A percentile compares a stretch with the other conserved stretches of the same genome.
Evolutionary conservation across 1,140 invertebrate genomes (phyloP).

Genomic region (Pseudomyrmex cubaensis): DNA sequence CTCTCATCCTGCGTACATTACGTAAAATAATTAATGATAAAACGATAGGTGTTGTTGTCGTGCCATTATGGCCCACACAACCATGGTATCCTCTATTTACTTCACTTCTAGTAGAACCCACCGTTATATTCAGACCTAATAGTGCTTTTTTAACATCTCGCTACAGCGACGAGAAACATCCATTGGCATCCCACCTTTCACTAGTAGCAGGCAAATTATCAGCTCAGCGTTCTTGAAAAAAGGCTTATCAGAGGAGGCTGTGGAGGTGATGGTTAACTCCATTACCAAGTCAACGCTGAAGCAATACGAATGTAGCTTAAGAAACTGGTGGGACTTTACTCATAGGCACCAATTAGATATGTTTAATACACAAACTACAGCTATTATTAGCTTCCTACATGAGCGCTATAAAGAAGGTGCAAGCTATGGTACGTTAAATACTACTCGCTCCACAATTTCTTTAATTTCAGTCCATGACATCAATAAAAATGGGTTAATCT

Average conservation of each 20-base stretch:
- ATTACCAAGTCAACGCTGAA: conserved; percentile 30
- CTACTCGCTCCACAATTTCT: conserved; percentile 12
- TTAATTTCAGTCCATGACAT: not conserved
- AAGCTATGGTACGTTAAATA: conserved; percentile 16
- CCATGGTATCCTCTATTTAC: not conserved
- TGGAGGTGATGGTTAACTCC: conserved; percentile 35
- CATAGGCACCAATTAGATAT: not conserved
- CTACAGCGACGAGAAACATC: no score
- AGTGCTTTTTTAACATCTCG: no score
- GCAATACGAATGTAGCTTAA: conserved; percentile 25
- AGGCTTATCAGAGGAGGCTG: not conserved
- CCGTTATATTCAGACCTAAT: no score
- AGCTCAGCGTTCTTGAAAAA: conserved; percentile 23
- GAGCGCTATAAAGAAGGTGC: conserved; percentile 72
- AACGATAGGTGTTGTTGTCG: no score
- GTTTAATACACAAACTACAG: conserved; percentile 18
- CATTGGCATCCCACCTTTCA: conserved; percentile 43
- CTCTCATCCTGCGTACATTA: conserved; percentile 7
- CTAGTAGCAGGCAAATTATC: conserved; percentile 67
- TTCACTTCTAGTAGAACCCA: no score
- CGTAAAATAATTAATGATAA: conserved; percentile 25
- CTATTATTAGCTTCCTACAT: conserved; percentile 65
- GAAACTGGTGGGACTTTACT: conserved; percentile 6
- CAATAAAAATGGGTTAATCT: no score
- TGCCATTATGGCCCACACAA: no score